These are phyloP conservation scores for Ladona fulva DNA, from an alignment of 1,140 invertebrate species.

Conservation along the genomic window DNA sequence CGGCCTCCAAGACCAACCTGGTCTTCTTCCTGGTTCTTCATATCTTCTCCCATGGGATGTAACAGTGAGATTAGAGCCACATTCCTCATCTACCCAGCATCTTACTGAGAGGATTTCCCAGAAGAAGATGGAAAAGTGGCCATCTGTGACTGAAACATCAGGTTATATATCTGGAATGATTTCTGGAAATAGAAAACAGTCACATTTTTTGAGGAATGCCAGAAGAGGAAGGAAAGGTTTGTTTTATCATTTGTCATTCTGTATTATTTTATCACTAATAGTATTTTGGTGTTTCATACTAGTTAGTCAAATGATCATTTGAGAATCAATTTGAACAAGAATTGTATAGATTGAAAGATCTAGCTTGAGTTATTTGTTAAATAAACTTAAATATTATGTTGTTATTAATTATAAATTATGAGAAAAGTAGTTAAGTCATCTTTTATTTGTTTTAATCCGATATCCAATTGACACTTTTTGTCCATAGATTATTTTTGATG, in stretches of 20 bases:
- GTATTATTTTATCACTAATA: no score
- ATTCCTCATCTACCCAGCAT: background rate
- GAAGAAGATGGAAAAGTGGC: conserved; percentile 24
- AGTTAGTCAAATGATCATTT: no score
- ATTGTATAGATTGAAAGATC: no score
- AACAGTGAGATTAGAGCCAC: conserved; percentile 47
- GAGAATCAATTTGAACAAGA: no score
- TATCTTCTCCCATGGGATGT: conserved; percentile 95
- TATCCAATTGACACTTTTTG: no score
- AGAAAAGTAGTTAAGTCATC: no score
- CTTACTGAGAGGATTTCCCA: background rate
- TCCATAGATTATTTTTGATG: no score
- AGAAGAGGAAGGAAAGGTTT: background rate
- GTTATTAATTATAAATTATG: no score
- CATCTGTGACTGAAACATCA: background rate
- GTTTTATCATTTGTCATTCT: background rate
- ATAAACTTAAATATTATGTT: no score
- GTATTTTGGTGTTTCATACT: no score
- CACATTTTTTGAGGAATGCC: background rate
- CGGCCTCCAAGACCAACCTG: conserved; percentile 68
- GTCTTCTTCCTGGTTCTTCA: conserved; percentile 80
- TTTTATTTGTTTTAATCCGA: no score
- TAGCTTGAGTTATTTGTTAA: no score
- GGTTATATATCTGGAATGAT: background rate
- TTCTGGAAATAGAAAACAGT: background rate